A percentile compares a stretch with the other conserved stretches of the same genome.
These are phyloP conservation scores for Polydesmus complanatus DNA, from an alignment of 2,888 invertebrate species.

Conservation along the genomic window DNA sequence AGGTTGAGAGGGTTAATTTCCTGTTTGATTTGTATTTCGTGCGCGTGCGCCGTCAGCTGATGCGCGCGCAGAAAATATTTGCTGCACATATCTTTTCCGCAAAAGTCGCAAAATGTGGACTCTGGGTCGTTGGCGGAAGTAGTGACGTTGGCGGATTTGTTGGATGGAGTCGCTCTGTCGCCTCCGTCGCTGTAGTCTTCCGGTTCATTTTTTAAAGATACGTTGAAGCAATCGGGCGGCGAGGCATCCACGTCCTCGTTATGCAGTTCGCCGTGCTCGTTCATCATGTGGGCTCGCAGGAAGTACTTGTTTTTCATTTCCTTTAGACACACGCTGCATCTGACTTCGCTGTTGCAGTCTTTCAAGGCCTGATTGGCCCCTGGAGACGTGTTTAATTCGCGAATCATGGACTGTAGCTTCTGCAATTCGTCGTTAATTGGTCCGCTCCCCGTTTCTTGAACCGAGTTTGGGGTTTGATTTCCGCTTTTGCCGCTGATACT, in stretches of 20 bases:
- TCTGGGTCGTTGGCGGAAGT: slow-evolving; percentile 22
- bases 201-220: slow-evolving; percentile 3
- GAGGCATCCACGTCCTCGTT: slow-evolving; percentile 32
- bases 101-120: slow-evolving; percentile 37
- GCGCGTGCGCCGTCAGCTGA: slow-evolving; percentile 48
- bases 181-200: neutral
- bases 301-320: slow-evolving; percentile 58
- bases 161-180: neutral
- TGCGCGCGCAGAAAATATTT: slow-evolving; percentile 54
- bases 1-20: neutral
- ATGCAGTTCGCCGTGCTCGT: slow-evolving; percentile 46
- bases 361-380: slow-evolving; percentile 21
- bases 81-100: slow-evolving; percentile 46
- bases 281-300: slow-evolving; percentile 51
- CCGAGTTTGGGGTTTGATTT: slow-evolving; percentile 2
- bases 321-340: slow-evolving; percentile 54
- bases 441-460: slow-evolving; percentile 12
- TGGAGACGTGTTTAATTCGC: slow-evolving; percentile 58
- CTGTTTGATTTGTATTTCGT: slow-evolving; percentile 28
- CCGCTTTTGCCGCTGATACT: neutral
- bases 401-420: slow-evolving; percentile 78
- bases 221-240: slow-evolving; percentile 19
- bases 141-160: neutral
- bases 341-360: slow-evolving; percentile 22
- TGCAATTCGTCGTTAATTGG: slow-evolving; percentile 67